Evolutionary conservation across 2,113 vertebrate genomes (phyloP), one percentile per base, ranked within the genome.

Genomic region (Porphyrio hochstetteri): DNA sequence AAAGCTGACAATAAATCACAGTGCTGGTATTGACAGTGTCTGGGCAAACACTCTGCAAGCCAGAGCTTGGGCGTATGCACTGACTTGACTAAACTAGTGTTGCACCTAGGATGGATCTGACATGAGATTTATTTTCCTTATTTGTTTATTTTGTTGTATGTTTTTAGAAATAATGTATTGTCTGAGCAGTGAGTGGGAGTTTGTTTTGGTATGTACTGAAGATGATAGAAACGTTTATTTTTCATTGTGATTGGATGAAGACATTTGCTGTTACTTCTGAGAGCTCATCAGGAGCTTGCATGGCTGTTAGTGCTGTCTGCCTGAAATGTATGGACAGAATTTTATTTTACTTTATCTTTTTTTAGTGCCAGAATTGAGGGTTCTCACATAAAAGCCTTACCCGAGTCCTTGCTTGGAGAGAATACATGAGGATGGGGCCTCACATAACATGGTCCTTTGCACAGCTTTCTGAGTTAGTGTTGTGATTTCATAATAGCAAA

Each of bases 401-500:
- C 24, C 27, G 16, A 63, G 36, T 42, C 44, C 25, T 72, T 75
- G 46, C 16, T 27, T 57, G 48, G 33, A 59, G 53, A 42, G 13
- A 61, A 7, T 29, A 24, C 27, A 27, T 6, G 13, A 48, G 61
- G 71, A 65, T 29, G 50, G 50, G 46, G 61, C 55, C 24, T 86
- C 0, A 0, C 29, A 23, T 53, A 50, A 57, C 11, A 11, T 3
- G 56, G 35, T 46, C 61, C 46, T 74, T 74, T 48, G 44, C 76
- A 20, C n/a, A 86, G 60, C 68, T 77, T 89, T 69, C 52, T 78
- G 38, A 35, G 29, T 53, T 76, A 67, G 17, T 55, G 53, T 50
- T 74, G 13, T 5, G 24, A 40, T 50, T 86, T 95, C 79, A 56
- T 71, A 82, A 80, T 44, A 96, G 57, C 77, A 88, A 88, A 95